Percentiles rank a stretch among this genome's conserved stretches.
These are phyloP conservation scores for Apis cerana DNA, from an alignment of 1,140 invertebrate species.

Conservation along the genomic window DNA sequence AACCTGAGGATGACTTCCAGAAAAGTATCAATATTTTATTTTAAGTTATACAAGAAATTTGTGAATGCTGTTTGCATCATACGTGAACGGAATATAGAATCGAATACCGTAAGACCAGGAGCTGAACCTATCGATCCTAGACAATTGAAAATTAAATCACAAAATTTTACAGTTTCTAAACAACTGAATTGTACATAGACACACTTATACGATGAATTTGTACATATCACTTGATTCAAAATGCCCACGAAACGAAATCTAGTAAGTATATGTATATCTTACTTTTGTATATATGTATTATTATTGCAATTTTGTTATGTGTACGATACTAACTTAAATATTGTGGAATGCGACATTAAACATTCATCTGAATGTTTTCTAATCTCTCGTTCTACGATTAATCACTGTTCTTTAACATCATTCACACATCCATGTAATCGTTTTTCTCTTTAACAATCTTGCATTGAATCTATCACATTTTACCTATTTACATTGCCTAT, in stretches of 20 bases:
- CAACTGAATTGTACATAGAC: constrained; percentile 6
- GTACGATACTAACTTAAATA: too few relatives aligned
- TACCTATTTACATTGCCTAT: too few relatives aligned
- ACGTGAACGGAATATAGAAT: constrained; percentile 31
- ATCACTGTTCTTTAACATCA: too few relatives aligned
- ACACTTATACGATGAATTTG: background rate
- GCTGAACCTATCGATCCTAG: constrained; percentile 62
- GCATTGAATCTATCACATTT: too few relatives aligned
- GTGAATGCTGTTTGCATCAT: constrained; percentile 54
- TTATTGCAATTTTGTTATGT: background rate
- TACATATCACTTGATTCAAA: constrained; percentile 14
- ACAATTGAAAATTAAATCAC: background rate
- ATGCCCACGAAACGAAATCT: background rate
- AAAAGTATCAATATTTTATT: background rate
- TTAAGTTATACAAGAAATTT: constrained; percentile 9
- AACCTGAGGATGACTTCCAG: background rate
- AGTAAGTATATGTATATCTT: constrained; percentile 2
- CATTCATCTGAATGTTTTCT: too few relatives aligned
- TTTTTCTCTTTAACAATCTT: too few relatives aligned
- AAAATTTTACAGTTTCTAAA: background rate
- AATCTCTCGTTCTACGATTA: too few relatives aligned
- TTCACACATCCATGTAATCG: too few relatives aligned
- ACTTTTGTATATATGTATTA: background rate
- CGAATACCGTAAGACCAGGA: constrained; percentile 53
- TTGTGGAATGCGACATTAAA: too few relatives aligned